phyloP scores from a whole-genome alignment of 2,888 invertebrate species.

The Lomographa bimaculata region DNA sequence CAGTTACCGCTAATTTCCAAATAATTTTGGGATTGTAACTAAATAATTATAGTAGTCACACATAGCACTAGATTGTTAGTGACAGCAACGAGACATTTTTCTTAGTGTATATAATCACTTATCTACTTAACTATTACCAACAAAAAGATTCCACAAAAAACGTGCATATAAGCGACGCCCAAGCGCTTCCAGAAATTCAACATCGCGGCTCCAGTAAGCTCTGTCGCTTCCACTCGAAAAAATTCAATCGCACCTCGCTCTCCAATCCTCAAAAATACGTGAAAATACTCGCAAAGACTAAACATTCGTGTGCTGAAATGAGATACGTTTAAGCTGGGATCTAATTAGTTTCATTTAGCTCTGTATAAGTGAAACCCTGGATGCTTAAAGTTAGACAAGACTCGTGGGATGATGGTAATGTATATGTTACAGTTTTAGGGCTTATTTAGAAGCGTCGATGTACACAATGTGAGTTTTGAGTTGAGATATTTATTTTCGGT shows the following conservation, averaged over 20 bases:
- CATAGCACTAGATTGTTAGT: too few species aligned
- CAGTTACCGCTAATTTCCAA: too few species aligned
- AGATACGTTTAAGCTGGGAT: constrained; percentile 60
- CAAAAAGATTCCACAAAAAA: too few species aligned
- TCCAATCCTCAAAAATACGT: constrained; percentile 68
- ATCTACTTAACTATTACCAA: too few species aligned
- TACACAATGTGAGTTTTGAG: too few species aligned
- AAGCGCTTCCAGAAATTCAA: constrained; percentile 34
- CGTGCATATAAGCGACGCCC: too few species aligned
- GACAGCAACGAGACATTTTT: too few species aligned
- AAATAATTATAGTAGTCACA: too few species aligned
- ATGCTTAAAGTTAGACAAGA: constrained; percentile 18
- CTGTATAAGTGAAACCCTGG: constrained; percentile 23
- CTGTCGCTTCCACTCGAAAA: constrained; percentile 81
- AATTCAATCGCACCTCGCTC: constrained; percentile 73
- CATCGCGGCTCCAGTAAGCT: constrained; percentile 45
- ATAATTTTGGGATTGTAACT: too few species aligned
- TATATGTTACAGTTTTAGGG: constrained; percentile 18
- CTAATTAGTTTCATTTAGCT: constrained; percentile 54
- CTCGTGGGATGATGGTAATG: constrained; percentile 23
- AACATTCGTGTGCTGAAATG: constrained; percentile 44
- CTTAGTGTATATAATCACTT: too few species aligned
- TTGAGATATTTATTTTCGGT: too few species aligned
- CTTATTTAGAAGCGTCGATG: constrained; percentile 13
- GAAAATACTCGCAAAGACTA: constrained; percentile 56